Conservation (phyloP, 2,888 invertebrate species). For the Agonopterix heracliana region DNA sequence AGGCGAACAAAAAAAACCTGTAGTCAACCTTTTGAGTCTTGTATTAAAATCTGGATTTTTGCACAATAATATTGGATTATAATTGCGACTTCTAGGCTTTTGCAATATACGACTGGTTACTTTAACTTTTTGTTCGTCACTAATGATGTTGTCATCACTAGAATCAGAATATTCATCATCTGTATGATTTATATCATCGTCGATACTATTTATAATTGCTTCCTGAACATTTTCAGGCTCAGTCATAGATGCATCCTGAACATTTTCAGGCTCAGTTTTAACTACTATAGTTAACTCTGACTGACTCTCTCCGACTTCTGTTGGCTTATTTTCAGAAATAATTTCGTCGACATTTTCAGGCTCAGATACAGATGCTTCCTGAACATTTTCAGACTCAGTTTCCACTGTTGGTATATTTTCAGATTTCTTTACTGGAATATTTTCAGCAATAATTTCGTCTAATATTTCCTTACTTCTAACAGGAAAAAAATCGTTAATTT, state of each 20-base stretch:
- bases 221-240: too few relatives aligned
- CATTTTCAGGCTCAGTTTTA: too few relatives aligned
- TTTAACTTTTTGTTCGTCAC: slow-evolving; percentile 31
- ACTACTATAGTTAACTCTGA: slow-evolving; percentile 10
- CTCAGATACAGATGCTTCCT: neutral
- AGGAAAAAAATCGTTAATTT: slow-evolving; percentile 21
- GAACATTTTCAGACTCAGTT: neutral
- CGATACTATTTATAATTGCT: slow-evolving; percentile 5
- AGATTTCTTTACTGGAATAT: slow-evolving; percentile 34
- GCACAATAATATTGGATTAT: slow-evolving; percentile 53
- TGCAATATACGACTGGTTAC: slow-evolving; percentile 41
- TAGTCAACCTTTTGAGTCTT: slow-evolving; percentile 47
- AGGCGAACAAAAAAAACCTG: slow-evolving; percentile 46
- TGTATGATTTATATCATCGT: neutral
- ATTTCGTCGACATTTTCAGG: neutral
- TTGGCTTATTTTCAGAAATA: neutral
- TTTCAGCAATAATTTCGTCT: slow-evolving; percentile 38
- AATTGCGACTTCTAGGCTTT: slow-evolving; percentile 49
- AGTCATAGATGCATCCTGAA: too few relatives aligned
- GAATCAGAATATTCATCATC: too few relatives aligned
- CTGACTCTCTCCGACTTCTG: slow-evolving; percentile 3
- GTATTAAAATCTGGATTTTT: slow-evolving; percentile 70
- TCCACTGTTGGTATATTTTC: neutral
- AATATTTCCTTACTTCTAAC: slow-evolving; percentile 33
- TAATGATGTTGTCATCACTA: neutral